These are phyloP conservation scores for Allygus modestus DNA, from an alignment of 2,888 invertebrate species.

Conservation along the genomic window DNA sequence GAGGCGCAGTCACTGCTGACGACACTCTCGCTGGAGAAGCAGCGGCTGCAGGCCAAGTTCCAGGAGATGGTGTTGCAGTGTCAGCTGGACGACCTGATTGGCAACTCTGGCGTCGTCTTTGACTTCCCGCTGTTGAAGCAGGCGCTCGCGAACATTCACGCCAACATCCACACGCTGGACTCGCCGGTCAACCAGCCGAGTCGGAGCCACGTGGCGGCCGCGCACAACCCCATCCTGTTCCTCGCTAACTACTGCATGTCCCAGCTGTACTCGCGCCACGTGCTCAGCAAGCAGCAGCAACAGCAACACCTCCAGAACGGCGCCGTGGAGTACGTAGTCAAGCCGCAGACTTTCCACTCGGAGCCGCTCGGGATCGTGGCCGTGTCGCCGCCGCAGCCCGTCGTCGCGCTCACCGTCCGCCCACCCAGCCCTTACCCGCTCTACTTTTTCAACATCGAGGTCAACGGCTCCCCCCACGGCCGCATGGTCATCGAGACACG, in stretches of 20 bases:
- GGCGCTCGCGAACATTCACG: slow-evolving; percentile 81
- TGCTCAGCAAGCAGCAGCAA: slow-evolving; percentile 78
- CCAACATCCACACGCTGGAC: slow-evolving; percentile 80
- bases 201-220: slow-evolving; percentile 68
- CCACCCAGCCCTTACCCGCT: slow-evolving; percentile 76
- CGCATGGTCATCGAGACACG: slow-evolving; percentile 87
- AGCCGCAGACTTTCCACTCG: slow-evolving; percentile 62
- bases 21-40: slow-evolving; percentile 81
- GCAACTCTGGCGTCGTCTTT: slow-evolving; percentile 82
- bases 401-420: slow-evolving; percentile 70
- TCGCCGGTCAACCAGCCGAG: slow-evolving; percentile 72
- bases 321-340: slow-evolving; percentile 73
- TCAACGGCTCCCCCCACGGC: slow-evolving; percentile 83
- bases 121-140: slow-evolving; percentile 83
- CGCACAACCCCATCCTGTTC: slow-evolving; percentile 82
- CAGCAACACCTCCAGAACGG: slow-evolving; percentile 75
- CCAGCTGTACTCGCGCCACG: slow-evolving; percentile 82
- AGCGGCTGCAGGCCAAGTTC: slow-evolving; percentile 80
- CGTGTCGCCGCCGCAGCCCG: slow-evolving; percentile 71
- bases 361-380: slow-evolving; percentile 62
- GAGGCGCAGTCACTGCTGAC: slow-evolving; percentile 81
- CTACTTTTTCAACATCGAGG: slow-evolving; percentile 87
- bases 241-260: slow-evolving; percentile 88
- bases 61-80: slow-evolving; percentile 85
- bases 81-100: slow-evolving; percentile 83